Evolutionary conservation across 1,140 invertebrate species (phyloP).

Genomic region (Eriocheir sinensis): DNA sequence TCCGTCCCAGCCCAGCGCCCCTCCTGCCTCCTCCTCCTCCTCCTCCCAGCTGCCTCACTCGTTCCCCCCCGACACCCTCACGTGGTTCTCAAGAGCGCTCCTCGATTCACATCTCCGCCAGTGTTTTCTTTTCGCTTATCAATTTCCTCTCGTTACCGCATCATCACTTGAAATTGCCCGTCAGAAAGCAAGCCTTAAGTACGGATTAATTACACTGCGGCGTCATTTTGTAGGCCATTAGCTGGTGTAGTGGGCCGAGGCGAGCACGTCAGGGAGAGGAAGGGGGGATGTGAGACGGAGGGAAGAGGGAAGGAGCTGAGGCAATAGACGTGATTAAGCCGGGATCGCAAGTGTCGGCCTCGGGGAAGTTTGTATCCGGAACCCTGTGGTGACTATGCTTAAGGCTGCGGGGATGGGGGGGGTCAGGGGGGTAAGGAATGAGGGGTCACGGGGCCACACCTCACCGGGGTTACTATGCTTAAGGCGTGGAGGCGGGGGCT

Average conservation of each 20-base stretch:
- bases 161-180: neutral
- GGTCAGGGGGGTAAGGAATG: neutral
- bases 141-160: neutral
- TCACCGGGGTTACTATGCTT: no score
- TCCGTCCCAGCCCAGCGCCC: neutral
- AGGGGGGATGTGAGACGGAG: neutral
- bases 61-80: neutral
- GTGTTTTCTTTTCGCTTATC: neutral
- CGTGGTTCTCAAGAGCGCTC: neutral
- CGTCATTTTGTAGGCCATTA: neutral
- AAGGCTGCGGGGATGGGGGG: neutral
- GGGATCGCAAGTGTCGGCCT: slow-evolving; percentile 9
- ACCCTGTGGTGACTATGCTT: neutral
- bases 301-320: slow-evolving; percentile 27
- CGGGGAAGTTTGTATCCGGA: neutral
- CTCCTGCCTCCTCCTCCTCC: neutral
- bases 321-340: neutral
- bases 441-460: no score
- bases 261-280: neutral
- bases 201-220: neutral
- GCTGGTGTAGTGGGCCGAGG: neutral
- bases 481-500: neutral
- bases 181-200: neutral
- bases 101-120: neutral
- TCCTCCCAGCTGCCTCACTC: neutral